Base-by-base conservation (phyloP, 1,140 invertebrate genomes). In the Micrasema longulum region DNA sequence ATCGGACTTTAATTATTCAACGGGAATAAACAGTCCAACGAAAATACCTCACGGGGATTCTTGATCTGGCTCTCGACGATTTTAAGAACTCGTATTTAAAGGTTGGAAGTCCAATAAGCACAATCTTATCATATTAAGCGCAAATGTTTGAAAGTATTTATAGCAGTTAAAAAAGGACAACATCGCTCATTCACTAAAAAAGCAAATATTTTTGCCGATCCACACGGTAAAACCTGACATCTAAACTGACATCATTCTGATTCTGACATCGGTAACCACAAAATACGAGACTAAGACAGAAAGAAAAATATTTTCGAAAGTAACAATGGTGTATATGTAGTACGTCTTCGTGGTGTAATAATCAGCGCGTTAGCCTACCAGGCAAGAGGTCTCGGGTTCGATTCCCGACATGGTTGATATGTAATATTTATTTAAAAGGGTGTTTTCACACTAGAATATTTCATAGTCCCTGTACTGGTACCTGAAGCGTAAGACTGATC, bases 161-260 rank as follows among this genome's bases (percentile, higher is more conserved):
- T 45, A 14, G 18, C 43, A 45, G 18, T 14, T 45, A 16, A 45
- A n/a, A 14, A n/a, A 45, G 5, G 36, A 45, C 3, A 45, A 45
- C 50, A 53, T 53, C 50, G 50, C 22, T 53, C 50, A 53, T 53
- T 53, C 50, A 53, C 26, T 53, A 53, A 12, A 18, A 23, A n/a
- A n/a, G 50, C 9, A 53, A 53, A 22, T 26, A 12, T 53, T 53
- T 23, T 52, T 12, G 12, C 22, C 48, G 20, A 52, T 23, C 12
- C 48, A 12, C 16, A 20, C 48, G 48, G 2, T 22, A 10, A 18
- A 22, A 16, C 2, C 48, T 23, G 7, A 22, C 16, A 53, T 22
- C 20, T 20, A 12, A 4, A 14, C 1, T 48, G 50, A 10, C 18
- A 22, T 53, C 18, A 20, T n/a, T 3, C 1, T 16, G 47, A 14